Percentiles rank a stretch among this genome's conserved stretches.
These are phyloP conservation scores for Tiphia femorata DNA, from an alignment of 2,888 invertebrate genomes.

Conservation along the genomic window DNA sequence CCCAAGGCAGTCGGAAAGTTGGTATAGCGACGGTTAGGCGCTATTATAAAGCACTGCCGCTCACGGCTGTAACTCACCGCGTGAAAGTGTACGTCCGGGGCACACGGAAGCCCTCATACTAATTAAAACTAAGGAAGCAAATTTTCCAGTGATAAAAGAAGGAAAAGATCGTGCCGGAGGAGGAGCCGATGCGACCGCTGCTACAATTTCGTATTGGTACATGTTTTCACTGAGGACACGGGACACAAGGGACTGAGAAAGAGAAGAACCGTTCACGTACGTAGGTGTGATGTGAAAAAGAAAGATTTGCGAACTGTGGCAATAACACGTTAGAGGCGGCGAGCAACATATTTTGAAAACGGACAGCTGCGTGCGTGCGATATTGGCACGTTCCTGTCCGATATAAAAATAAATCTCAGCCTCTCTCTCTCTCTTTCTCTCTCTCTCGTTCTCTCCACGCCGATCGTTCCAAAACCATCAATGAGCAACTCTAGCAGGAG, in stretches of 20 bases:
- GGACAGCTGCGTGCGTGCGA: slow-evolving; percentile 14
- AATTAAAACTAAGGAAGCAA: no score
- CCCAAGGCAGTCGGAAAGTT: slow-evolving; percentile 56
- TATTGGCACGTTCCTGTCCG: slow-evolving; percentile 1
- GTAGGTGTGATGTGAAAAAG: slow-evolving; percentile 20
- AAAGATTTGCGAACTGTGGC: neutral
- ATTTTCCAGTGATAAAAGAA: no score
- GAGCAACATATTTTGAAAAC: neutral
- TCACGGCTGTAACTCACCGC: slow-evolving; percentile 53
- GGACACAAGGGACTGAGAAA: slow-evolving; percentile 2
- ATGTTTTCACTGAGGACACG: neutral
- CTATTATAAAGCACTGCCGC: slow-evolving; percentile 57
- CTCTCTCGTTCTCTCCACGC: neutral
- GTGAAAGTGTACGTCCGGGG: slow-evolving; percentile 41
- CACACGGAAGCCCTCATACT: neutral
- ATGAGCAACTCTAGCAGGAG: slow-evolving; percentile 22
- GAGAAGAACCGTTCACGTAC: slow-evolving; percentile 29
- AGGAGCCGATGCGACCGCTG: slow-evolving; percentile 1
- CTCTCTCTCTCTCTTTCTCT: slow-evolving; percentile 6
- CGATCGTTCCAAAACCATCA: slow-evolving; percentile 15
- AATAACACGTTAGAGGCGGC: neutral
- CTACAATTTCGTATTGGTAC: no score
- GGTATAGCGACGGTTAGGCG: slow-evolving; percentile 55
- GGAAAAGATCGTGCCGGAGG: neutral
- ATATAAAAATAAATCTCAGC: slow-evolving; percentile 34